phyloP scores from a whole-genome alignment of 2,113 vertebrate genomes.

The Chloroceryle aenea region DNA sequence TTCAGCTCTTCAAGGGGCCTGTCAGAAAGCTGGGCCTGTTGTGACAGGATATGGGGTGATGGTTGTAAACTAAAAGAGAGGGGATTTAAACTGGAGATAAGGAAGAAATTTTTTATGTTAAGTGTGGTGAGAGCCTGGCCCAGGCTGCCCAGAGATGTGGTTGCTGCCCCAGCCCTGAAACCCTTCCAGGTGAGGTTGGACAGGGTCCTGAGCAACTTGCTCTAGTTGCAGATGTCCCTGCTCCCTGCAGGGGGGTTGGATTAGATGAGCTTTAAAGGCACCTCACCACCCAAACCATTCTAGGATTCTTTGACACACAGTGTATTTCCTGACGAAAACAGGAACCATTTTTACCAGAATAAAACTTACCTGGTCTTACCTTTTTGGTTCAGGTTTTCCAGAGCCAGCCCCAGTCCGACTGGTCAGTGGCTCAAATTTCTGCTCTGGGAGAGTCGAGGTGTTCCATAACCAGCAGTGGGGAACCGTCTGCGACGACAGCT shows the following conservation, averaged over 20 bases:
- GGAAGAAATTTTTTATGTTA: too few species aligned
- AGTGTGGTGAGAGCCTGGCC: too few species aligned
- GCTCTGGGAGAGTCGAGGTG: too few species aligned
- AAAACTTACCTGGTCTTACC: not conserved
- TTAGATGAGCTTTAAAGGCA: not conserved
- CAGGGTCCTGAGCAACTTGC: too few species aligned
- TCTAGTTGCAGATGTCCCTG: not conserved
- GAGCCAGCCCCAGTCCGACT: not conserved
- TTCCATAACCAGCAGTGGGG: conserved; percentile 78
- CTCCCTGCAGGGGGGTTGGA: not conserved
- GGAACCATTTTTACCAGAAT: not conserved
- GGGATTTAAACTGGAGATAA: too few species aligned
- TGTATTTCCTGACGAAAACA: not conserved
- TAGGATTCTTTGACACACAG: not conserved
- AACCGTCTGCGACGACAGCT: conserved; percentile 88
- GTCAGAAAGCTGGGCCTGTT: too few species aligned
- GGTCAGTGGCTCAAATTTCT: not conserved
- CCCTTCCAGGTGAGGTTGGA: not conserved
- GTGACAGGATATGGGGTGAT: too few species aligned
- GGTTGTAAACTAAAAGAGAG: too few species aligned
- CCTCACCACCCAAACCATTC: not conserved
- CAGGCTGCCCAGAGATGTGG: too few species aligned
- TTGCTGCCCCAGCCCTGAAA: too few species aligned
- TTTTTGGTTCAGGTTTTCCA: not conserved
- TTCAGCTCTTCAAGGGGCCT: too few species aligned